These are phyloP conservation scores for Caenorhabditis sp. DNA, from an alignment of 2,888 invertebrate species.

Conservation along the genomic window DNA sequence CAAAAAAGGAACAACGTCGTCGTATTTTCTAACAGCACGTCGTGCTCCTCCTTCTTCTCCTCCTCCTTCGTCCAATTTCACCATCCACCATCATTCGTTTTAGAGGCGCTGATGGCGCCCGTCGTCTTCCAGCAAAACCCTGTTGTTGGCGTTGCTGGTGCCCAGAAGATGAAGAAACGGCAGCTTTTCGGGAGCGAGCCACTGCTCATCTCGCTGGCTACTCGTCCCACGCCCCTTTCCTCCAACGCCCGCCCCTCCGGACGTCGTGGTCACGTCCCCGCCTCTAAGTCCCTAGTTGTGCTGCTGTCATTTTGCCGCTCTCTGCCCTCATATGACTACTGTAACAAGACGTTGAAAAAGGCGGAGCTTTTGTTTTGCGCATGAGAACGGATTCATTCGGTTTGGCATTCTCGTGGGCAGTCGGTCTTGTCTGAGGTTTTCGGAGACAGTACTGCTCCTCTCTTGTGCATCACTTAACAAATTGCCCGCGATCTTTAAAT, in stretches of 20 bases:
- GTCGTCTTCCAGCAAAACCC: conserved; percentile 12
- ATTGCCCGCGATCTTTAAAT: conserved; percentile 36
- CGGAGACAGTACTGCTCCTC: conserved; percentile 7
- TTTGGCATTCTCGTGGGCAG: not conserved
- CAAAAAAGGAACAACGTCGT: conserved; percentile 20
- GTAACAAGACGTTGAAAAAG: conserved; percentile 43
- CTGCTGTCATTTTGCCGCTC: conserved; percentile 18
- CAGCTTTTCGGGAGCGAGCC: conserved; percentile 25
- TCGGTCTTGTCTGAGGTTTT: no score
- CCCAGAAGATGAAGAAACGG: conserved; percentile 4
- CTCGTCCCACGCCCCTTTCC: conserved; percentile 45
- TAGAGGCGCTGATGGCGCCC: conserved; percentile 55
- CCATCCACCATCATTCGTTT: conserved; percentile 41
- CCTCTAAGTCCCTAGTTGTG: conserved; percentile 41
- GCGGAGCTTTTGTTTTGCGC: conserved; percentile 52
- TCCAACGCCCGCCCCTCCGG: conserved; percentile 17
- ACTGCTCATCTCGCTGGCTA: conserved; percentile 59
- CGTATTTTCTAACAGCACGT: conserved; percentile 2
- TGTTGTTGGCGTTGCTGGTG: not conserved
- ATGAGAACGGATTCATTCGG: conserved; percentile 20
- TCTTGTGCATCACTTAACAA: no score
- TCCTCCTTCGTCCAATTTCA: conserved; percentile 2
- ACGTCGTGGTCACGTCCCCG: conserved; percentile 39
- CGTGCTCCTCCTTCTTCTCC: conserved; percentile 6
- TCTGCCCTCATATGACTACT: conserved; percentile 51